A percentile compares a stretch with the other conserved stretches of the same genome.
Evolutionary conservation across 23 tunicate genomes (phyloP).

Genomic region (Trididemnum nubilum): DNA sequence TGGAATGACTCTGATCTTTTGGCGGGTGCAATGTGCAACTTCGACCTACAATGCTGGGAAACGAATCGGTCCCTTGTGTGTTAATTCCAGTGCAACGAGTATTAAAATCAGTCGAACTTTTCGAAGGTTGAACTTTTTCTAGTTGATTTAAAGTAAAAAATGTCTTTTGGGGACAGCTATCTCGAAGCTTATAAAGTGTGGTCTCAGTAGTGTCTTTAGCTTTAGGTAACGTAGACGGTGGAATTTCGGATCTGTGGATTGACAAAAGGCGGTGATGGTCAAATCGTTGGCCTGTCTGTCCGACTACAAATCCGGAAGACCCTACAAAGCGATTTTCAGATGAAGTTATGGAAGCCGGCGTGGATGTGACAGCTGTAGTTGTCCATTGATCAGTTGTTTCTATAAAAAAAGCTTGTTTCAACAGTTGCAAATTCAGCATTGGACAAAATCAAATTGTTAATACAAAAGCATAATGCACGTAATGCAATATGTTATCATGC

Average conservation of each 20-base stretch:
- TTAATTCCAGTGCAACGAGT: not conserved
- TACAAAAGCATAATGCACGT: too few species aligned
- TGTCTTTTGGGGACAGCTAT: not conserved
- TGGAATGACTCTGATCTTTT: slow-evolving; percentile 4
- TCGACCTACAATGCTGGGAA: slow-evolving; percentile 52
- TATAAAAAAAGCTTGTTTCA: slow-evolving; percentile 6
- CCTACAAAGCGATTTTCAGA: slow-evolving; percentile 1
- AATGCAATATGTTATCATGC: too few species aligned
- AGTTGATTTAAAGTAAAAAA: not conserved
- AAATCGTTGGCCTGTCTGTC: slow-evolving; percentile 31
- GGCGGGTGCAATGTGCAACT: slow-evolving; percentile 65
- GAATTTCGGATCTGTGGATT: slow-evolving; percentile 23
- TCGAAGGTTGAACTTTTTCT: not conserved
- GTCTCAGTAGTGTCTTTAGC: slow-evolving; percentile 32
- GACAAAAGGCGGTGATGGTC: slow-evolving; percentile 25
- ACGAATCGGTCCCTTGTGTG: slow-evolving; percentile 11
- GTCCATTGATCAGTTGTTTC: slow-evolving; percentile 48
- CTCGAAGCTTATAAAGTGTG: slow-evolving; percentile 38
- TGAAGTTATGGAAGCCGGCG: not conserved
- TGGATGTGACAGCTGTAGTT: not conserved
- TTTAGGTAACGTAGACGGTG: not conserved
- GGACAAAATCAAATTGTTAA: not conserved
- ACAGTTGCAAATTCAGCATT: not conserved
- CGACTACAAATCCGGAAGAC: slow-evolving; percentile 37
- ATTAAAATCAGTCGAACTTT: slow-evolving; percentile 10